Percentiles rank a stretch among this genome's conserved stretches.
phyloP scores from a whole-genome alignment of 2,888 invertebrate genomes.

The Tolmerus cingulatus region DNA sequence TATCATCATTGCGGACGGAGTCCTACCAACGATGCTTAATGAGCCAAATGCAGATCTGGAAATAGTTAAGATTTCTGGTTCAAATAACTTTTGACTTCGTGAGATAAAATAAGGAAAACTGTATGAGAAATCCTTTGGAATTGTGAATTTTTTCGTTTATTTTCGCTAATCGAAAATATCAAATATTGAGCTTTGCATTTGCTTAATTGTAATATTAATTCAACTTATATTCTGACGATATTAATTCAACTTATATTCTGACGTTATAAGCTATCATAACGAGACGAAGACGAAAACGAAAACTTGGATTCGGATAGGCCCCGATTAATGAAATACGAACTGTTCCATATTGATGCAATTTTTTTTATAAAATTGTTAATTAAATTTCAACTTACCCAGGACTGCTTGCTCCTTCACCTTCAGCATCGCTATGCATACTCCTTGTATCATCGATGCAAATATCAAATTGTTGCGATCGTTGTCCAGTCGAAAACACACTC shows the following conservation, averaged over 20 bases:
- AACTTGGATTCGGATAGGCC: too few relatives aligned
- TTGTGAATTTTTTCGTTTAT: too few relatives aligned
- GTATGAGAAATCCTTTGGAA: not conserved
- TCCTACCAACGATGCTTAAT: conserved; percentile 50
- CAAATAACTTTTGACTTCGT: not conserved
- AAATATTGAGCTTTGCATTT: too few relatives aligned
- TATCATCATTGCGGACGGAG: conserved; percentile 51
- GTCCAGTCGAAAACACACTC: conserved; percentile 78
- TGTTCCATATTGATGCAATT: not conserved
- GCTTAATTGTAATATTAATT: too few relatives aligned
- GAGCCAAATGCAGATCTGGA: conserved; percentile 51
- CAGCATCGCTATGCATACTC: conserved; percentile 49
- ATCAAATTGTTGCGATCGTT: conserved; percentile 51
- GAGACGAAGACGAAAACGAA: too few relatives aligned
- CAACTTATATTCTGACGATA: too few relatives aligned
- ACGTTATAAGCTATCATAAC: too few relatives aligned
- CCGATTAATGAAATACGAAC: not conserved
- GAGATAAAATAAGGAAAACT: not conserved
- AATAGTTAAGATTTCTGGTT: not conserved
- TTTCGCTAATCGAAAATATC: too few relatives aligned
- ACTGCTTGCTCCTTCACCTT: conserved; percentile 51
- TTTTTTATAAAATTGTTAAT: not conserved
- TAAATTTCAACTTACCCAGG: conserved; percentile 48
- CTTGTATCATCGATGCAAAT: conserved; percentile 50
- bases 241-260: too few relatives aligned